Evolutionary conservation across 2,888 invertebrate genomes (phyloP).

Genomic region (Philereme vetulata): DNA sequence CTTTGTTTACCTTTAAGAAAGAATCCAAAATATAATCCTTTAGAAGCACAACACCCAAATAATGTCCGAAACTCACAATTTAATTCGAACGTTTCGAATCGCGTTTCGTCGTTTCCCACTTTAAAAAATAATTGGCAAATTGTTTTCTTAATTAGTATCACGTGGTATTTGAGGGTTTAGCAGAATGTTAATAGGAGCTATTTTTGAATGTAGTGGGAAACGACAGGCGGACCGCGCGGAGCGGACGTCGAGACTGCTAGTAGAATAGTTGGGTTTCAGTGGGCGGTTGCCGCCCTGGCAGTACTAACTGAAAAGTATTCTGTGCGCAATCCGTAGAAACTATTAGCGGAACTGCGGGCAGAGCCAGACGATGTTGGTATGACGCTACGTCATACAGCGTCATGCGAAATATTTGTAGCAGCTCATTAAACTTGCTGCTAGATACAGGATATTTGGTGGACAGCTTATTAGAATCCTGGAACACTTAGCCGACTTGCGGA

Average conservation of each 20-base stretch:
- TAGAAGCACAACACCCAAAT: conserved; percentile 53
- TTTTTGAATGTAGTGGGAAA: conserved; percentile 60
- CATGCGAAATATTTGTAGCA: conserved; percentile 47
- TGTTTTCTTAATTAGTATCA: conserved; percentile 38
- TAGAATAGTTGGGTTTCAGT: conserved; percentile 60
- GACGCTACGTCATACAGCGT: conserved; percentile 51
- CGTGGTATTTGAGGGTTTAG: conserved; percentile 48
- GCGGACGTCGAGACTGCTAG: conserved; percentile 79
- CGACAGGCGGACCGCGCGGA: conserved; percentile 83
- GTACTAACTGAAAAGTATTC: conserved; percentile 18
- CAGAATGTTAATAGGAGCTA: conserved; percentile 46
- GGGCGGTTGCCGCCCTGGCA: conserved; percentile 72
- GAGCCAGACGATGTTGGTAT: conserved; percentile 18
- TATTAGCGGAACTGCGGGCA: conserved; percentile 13
- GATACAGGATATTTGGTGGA: too few species aligned
- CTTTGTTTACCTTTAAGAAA: conserved; percentile 48
- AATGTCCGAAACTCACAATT: conserved; percentile 64
- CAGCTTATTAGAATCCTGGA: too few species aligned
- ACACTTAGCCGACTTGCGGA: too few species aligned
- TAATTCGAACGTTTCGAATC: conserved; percentile 57
- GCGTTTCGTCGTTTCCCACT: conserved; percentile 64
- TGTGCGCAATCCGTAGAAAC: conserved; percentile 4
- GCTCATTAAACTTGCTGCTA: too few species aligned
- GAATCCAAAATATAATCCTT: conserved; percentile 62
- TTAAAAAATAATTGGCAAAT: conserved; percentile 45